Conservation (phyloP, 2,797 vertebrate genomes). For the Simalia tracyae region DNA sequence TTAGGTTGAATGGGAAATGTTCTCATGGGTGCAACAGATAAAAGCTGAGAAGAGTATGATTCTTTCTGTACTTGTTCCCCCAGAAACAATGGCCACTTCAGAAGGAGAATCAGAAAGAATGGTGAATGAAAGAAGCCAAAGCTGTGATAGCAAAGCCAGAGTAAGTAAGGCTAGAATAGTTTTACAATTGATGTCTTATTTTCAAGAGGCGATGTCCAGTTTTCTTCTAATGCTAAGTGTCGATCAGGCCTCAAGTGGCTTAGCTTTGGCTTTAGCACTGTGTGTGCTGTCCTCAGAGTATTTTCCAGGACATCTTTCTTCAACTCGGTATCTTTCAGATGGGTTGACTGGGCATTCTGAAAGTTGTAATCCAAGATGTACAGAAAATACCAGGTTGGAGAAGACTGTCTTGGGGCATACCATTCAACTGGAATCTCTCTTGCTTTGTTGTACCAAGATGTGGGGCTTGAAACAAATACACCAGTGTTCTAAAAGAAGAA, state of each 20-base stretch:
- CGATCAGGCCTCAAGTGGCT: not conserved
- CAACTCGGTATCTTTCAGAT: not conserved
- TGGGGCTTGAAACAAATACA: not conserved
- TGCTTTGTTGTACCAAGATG: not conserved
- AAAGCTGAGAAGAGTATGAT: not conserved
- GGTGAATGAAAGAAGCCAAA: not conserved
- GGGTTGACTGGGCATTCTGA: not conserved
- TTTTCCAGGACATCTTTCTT: not conserved
- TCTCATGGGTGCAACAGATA: not conserved
- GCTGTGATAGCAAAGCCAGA: accelerated
- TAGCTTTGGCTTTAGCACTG: not conserved
- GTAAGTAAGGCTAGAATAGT: constrained; percentile 28
- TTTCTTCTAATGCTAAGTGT: not conserved
- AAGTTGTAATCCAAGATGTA: not conserved
- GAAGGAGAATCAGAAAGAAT: not conserved
- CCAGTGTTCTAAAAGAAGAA: not conserved
- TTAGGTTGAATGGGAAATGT: not conserved
- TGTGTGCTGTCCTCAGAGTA: not conserved
- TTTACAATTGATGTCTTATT: not conserved
- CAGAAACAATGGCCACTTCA: constrained; percentile 53
- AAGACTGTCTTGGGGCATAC: not conserved
- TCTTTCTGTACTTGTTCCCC: constrained; percentile 7
- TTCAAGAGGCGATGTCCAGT: not conserved
- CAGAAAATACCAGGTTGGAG: not conserved
- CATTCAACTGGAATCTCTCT: not conserved